Conservation (phyloP, 92 coral and sea anemone species). For the Isaurus tuberculatus region DNA sequence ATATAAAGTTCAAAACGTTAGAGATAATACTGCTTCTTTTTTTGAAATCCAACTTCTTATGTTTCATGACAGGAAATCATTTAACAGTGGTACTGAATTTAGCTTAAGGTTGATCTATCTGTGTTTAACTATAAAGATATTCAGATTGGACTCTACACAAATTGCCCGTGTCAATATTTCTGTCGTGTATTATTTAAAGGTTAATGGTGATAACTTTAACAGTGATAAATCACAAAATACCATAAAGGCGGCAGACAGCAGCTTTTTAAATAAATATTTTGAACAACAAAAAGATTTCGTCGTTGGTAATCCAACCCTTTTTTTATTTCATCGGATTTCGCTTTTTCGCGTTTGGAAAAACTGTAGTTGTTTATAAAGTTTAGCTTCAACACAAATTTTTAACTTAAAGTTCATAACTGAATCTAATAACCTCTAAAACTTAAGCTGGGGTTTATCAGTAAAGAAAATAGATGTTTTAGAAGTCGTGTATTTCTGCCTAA, state of each 20-base stretch:
- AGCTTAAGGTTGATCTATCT: background rate
- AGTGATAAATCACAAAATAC: background rate
- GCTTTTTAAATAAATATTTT: background rate
- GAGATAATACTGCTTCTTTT: too few species aligned
- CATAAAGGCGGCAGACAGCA: background rate
- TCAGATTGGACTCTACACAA: background rate
- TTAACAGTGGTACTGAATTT: background rate
- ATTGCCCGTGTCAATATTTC: background rate
- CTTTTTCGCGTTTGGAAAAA: background rate
- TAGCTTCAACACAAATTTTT: background rate
- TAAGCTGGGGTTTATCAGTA: background rate
- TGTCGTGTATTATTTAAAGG: background rate
- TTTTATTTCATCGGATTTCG: background rate
- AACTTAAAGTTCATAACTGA: background rate
- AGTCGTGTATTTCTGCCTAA: too few species aligned
- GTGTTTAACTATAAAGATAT: too few species aligned
- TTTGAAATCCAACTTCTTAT: too few species aligned
- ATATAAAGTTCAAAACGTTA: too few species aligned
- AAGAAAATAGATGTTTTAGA: background rate
- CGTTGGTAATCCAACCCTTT: background rate
- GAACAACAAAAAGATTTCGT: background rate
- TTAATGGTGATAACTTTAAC: background rate
- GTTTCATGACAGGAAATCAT: background rate
- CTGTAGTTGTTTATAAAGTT: background rate
- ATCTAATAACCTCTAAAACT: too few species aligned